Percentiles rank a stretch among this genome's conserved stretches.
These are phyloP conservation scores for Pyrrhura leucotis DNA, from an alignment of 2,797 vertebrate species.

Conservation along the genomic window DNA sequence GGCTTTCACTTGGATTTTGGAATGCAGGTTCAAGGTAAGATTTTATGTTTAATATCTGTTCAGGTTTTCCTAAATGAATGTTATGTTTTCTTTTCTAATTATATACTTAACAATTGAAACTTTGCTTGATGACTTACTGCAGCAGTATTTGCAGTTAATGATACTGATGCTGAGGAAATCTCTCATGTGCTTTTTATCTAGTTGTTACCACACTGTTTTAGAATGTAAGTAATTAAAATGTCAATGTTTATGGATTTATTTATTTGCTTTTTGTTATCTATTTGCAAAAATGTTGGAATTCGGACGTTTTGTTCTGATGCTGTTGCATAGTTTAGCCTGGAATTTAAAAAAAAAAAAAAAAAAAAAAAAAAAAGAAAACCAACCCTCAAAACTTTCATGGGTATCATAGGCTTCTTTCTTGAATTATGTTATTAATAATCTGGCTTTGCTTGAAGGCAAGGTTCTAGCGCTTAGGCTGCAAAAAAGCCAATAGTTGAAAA, in stretches of 20 bases:
- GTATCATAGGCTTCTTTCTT: not conserved
- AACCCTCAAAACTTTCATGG: not conserved
- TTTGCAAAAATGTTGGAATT: not conserved
- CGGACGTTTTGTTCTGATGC: not conserved
- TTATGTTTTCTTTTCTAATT: not conserved
- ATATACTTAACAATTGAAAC: not conserved
- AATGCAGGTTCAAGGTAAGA: not conserved
- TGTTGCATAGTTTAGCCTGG: not conserved
- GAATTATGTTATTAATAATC: not conserved
- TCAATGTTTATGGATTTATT: conserved; percentile 4
- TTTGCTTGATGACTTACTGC: not conserved
- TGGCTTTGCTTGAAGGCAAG: not conserved
- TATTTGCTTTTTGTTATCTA: not conserved
- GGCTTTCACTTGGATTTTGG: not conserved
- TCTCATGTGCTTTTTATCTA: not conserved
- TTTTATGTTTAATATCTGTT: not conserved
- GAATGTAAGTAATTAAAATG: not conserved
- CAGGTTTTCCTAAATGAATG: not conserved
- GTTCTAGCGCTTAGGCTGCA: not conserved
- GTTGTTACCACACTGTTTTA: not conserved
- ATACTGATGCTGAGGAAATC: not conserved
- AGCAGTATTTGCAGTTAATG: not conserved
- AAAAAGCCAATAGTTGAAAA: not conserved
- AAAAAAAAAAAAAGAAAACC: not conserved
- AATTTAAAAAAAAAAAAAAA: not conserved